Evolutionary conservation across 2,888 invertebrate genomes (phyloP).

Genomic region (Dryadula phaetusa): DNA sequence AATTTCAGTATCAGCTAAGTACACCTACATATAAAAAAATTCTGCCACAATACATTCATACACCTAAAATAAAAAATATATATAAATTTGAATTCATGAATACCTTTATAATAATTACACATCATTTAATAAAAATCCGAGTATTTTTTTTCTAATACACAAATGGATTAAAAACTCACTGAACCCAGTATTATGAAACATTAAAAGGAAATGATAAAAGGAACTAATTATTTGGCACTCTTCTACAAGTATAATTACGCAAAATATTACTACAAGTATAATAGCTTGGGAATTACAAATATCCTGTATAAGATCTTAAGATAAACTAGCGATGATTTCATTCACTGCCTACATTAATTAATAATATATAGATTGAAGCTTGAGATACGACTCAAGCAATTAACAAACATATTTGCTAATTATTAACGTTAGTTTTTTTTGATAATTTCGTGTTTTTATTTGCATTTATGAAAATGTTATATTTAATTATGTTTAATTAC

Average conservation of each 20-base stretch:
- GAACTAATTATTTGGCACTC: neutral
- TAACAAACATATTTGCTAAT: constrained; percentile 35
- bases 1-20: no score
- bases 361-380: constrained; percentile 18
- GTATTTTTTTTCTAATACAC: no score
- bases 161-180: neutral
- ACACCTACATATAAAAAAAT: neutral
- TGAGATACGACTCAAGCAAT: constrained; percentile 30
- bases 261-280: constrained; percentile 1
- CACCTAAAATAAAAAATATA: neutral
- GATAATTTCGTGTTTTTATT: neutral
- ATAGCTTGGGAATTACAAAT: constrained; percentile 1
- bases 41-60: no score
- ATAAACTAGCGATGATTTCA: constrained; percentile 8
- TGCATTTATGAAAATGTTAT: neutral
- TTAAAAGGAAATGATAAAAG: neutral
- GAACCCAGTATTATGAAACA: neutral
- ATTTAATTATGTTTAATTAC: neutral
- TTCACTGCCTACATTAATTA: constrained; percentile 1
- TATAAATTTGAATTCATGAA: neutral
- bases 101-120: neutral
- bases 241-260: neutral
- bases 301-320: constrained; percentile 15
- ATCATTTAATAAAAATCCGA: no score
- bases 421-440: constrained; percentile 20